Evolutionary conservation across 2,888 invertebrate genomes (phyloP), one percentile per base, ranked within the genome.

Genomic region (Ernsta delagoae): DNA sequence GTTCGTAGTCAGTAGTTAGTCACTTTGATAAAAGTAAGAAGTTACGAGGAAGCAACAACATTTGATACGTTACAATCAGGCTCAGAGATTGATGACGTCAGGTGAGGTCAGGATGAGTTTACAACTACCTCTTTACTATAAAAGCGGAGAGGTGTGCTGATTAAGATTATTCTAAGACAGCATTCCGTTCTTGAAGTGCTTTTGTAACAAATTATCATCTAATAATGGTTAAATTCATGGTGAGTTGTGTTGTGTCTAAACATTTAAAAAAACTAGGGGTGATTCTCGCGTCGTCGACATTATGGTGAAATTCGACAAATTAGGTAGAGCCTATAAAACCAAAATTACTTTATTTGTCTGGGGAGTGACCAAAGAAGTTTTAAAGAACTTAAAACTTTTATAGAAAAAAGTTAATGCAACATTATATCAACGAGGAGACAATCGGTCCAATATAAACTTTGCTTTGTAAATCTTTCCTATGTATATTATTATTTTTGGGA

Each of bases 91-190:
- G 48, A 16, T 50, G 48, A 50, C 48, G 48, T 50, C 48, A 50
- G 3, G 48, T 53, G 50, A 53, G 50, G 50, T 53, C 50, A 53
- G 50, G 50, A 53, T 53, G 50, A 53, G 50, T 53, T 53, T 43
- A 48, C 8, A 45, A 36, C 34, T 11, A 39, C 12, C 8, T 53
- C 50, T 16, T 12, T 50, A 50, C 48, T 50, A 50, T 50, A 50
- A 50, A 50, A 50, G 48, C 48, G 12, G 16, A 50, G 48, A 50
- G 48, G 48, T 16, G 48, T 50, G 48, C 7, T 12, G 12, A 50
- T 7, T 7, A 50, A 50, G 16, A 7, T 50, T 50, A 50, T 16
- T 50, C 48, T 7, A 16, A 50, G 5, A 50, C 16, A 50, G 16
- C 12, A 16, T 50, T 50, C 6, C 48, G 7, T 50, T 16, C 12